Evolutionary conservation across 2,113 vertebrate species (phyloP), one percentile per base, ranked within the genome.

Genomic region (Tauraco erythrolophus): DNA sequence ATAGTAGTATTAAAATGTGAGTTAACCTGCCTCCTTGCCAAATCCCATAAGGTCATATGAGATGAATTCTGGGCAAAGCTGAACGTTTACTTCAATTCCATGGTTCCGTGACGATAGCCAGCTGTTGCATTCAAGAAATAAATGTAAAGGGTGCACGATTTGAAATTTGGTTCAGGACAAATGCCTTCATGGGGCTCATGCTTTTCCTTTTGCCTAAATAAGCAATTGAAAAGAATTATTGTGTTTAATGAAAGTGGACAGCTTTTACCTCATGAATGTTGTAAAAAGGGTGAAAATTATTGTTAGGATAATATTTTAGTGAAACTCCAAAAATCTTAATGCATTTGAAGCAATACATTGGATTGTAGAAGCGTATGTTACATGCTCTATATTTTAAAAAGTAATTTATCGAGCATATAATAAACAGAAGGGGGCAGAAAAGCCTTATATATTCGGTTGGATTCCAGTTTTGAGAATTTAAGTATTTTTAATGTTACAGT

Each of bases 401-500:
- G 60, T 35, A 19, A 78, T 89, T 91, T 78, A 72, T 60, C 14
- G 60, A 95, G n/a, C 72, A 43, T 56, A 7, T 13, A 72, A n/a
- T 30, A 92, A 94, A 97, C 97, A 97, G 96, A 97, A 97, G 97
- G 94, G 97, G 94, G 97, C 96, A 96, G 96, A 95, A 97, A 91
- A 97, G 53, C 57, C 28, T 94, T 70, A 41, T 41, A 17, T 85
- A 75, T 97, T 70, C 46, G 35, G 41, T n/a, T 24, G 30, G 45
- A 39, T 50, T 94, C 58, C 24, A 72, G 68, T 30, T 70, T 24
- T 30, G 69, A 85, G 51, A 71, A 25, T 23, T 71, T 2, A 45
- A 75, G 15, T 92, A 9, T 66, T 72, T 77, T 50, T 48, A 12
- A 18, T 54, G 41, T n/a, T 80, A 1, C 17, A 33, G 7, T 84